Evolutionary conservation across 2,113 vertebrate genomes (phyloP).

Genomic region (Dendrocopos noguchii): DNA sequence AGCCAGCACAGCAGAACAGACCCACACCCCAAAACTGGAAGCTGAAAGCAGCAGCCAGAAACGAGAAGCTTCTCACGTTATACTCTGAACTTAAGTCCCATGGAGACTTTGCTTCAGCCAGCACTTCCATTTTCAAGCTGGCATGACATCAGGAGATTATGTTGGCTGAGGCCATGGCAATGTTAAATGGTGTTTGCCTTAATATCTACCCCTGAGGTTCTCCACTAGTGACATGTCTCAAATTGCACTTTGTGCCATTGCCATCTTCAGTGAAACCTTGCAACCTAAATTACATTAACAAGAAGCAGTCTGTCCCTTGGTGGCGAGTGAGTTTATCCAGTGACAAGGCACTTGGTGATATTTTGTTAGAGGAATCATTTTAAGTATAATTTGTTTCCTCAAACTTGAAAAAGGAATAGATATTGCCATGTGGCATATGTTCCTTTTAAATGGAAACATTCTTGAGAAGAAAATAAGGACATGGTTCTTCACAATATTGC

Average conservation of each 20-base stretch:
- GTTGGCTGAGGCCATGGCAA: too few species aligned
- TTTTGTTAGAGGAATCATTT: neutral
- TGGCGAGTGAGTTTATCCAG: neutral
- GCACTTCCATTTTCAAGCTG: too few species aligned
- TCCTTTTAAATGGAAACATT: neutral
- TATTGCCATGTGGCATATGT: neutral
- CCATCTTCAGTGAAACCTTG: neutral
- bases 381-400: neutral
- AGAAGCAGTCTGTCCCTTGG: neutral
- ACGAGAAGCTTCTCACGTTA: too few species aligned
- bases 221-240: neutral
- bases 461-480: neutral
- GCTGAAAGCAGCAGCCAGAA: too few species aligned
- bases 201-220: too few species aligned
- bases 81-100: too few species aligned
- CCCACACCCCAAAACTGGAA: too few species aligned
- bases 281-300: neutral
- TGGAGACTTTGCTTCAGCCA: too few species aligned
- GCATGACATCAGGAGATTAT: too few species aligned
- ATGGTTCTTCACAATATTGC: neutral
- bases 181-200: neutral
- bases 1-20: too few species aligned
- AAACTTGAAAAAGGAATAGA: neutral
- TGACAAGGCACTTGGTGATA: neutral
- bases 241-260: rapidly evolving